A percentile compares a stretch with the other conserved stretches of the same genome.
Conservation (phyloP, 2,888 invertebrate species). For the Caenorhabditis angaria region DNA sequence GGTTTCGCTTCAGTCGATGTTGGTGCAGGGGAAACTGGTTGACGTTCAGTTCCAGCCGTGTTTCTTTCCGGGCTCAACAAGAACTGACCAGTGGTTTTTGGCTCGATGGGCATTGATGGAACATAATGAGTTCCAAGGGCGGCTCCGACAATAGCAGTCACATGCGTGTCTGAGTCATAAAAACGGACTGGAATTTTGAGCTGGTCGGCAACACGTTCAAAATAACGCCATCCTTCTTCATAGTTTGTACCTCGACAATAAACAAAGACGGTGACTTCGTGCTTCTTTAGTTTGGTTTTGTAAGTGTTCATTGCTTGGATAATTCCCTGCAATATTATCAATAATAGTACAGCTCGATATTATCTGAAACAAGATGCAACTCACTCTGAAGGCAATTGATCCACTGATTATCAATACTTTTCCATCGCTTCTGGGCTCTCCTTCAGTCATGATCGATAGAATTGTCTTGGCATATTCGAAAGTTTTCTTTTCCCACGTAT, state of each 20-base stretch:
- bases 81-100: constrained; percentile 88
- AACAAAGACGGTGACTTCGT: constrained; percentile 92
- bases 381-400: constrained; percentile 90
- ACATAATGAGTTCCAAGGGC: constrained; percentile 89
- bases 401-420: constrained; percentile 94
- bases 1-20: too few relatives aligned
- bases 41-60: constrained; percentile 49
- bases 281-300: constrained; percentile 87
- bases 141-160: constrained; percentile 98
- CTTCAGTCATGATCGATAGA: constrained; percentile 90
- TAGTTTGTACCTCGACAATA: constrained; percentile 97
- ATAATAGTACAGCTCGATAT: constrained; percentile 80
- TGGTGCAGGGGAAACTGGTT: constrained; percentile 33
- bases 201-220: constrained; percentile 83
- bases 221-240: constrained; percentile 93
- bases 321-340: constrained; percentile 79
- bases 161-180: constrained; percentile 97
- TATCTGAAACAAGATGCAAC: constrained; percentile 90
- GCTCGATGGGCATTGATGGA: constrained; percentile 78
- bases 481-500: constrained; percentile 97
- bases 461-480: constrained; percentile 99
- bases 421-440: constrained; percentile 77
- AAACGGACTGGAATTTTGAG: constrained; percentile 90
- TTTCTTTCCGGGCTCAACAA: constrained; percentile 77
- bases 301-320: constrained; percentile 93